Conservation (phyloP, 2,797 vertebrate species). For the Tolypeutes matacus region DNA sequence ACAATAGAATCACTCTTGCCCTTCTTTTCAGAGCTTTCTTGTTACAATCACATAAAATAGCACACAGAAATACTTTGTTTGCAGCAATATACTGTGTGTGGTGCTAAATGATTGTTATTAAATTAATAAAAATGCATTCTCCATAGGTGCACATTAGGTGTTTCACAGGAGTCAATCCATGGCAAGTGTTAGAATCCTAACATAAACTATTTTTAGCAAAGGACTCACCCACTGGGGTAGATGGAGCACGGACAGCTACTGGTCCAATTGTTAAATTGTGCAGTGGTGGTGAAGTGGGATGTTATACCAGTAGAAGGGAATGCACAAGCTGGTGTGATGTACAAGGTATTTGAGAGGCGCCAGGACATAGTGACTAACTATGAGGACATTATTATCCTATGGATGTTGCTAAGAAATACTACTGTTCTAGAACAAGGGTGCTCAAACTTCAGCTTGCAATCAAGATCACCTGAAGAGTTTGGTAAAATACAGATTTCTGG, state of each 20-base stretch:
- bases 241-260: background rate
- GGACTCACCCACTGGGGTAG: background rate
- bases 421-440: background rate
- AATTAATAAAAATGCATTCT: background rate
- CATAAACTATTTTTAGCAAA: background rate
- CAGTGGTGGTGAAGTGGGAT: background rate
- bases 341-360: background rate
- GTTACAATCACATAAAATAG: background rate
- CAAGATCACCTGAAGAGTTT: background rate
- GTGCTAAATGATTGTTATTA: background rate
- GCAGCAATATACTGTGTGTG: background rate
- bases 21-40: background rate
- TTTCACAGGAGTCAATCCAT: background rate
- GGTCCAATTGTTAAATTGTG: background rate
- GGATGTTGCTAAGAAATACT: background rate
- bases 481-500: background rate
- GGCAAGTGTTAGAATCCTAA: background rate
- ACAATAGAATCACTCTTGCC: background rate
- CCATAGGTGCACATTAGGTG: background rate
- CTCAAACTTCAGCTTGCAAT: background rate
- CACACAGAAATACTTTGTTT: background rate
- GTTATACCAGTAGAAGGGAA: background rate
- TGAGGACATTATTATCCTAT: background rate
- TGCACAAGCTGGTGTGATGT: background rate
- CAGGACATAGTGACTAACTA: background rate